Conservation (phyloP, 2,113 vertebrate genomes). For the Epinephelus lanceolatus region DNA sequence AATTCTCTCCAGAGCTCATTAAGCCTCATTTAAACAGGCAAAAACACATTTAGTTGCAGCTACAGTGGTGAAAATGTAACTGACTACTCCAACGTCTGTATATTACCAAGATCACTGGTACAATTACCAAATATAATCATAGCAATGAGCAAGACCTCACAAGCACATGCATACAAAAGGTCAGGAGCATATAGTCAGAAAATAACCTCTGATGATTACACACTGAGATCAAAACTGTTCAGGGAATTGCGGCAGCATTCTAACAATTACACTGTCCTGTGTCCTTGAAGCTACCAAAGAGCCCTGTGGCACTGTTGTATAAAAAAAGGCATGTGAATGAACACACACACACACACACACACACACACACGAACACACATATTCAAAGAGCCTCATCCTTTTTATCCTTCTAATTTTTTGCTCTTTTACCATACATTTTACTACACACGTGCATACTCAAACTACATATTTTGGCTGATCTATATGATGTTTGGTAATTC, state of each 20-base stretch:
- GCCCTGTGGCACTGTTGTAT: slow-evolving; percentile 3
- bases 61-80: slow-evolving; percentile 23
- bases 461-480: not conserved
- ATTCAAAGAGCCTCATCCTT: not conserved
- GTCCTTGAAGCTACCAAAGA: slow-evolving; percentile 50
- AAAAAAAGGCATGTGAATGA: not conserved
- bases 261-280: slow-evolving; percentile 29
- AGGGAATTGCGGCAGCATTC: slow-evolving; percentile 27
- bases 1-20: slow-evolving; percentile 17
- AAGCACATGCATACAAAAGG: slow-evolving; percentile 6
- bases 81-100: slow-evolving; percentile 4
- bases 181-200: slow-evolving; percentile 14
- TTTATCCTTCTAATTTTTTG: not conserved
- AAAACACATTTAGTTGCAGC: slow-evolving; percentile 3
- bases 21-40: not conserved
- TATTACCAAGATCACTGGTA: slow-evolving; percentile 16
- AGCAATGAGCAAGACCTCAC: slow-evolving; percentile 17
- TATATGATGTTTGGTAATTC: not conserved
- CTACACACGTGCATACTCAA: too few species aligned
- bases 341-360: not conserved
- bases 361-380: not conserved
- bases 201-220: slow-evolving; percentile 31
- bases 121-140: slow-evolving; percentile 28
- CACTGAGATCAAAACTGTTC: slow-evolving; percentile 3
- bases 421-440: not conserved